Evolutionary conservation across 2,113 vertebrate species (phyloP).

Genomic region (Thermophis baileyi): DNA sequence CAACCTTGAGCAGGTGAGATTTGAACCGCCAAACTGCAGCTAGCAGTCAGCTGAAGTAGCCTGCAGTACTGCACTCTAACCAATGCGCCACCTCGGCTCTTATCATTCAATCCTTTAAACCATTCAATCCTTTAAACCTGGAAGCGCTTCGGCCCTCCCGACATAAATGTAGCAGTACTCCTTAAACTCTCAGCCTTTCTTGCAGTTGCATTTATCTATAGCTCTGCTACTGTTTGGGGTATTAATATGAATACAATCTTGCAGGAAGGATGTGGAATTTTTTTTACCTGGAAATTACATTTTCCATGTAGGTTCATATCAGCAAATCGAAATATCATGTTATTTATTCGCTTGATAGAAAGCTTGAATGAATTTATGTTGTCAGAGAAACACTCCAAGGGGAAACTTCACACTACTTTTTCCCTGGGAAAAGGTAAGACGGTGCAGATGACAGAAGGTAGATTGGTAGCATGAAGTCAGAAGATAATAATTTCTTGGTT

Average conservation of each 20-base stretch:
- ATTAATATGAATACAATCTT: neutral
- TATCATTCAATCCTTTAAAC: too few species aligned
- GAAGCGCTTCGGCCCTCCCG: neutral
- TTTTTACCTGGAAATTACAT: neutral
- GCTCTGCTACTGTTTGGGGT: neutral
- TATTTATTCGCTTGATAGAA: neutral
- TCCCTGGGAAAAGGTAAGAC: neutral
- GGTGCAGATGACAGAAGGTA: neutral
- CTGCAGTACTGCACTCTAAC: too few species aligned
- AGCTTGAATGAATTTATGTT: neutral
- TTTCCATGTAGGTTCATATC: slow-evolving; percentile 12
- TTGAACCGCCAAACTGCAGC: too few species aligned
- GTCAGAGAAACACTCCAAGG: neutral
- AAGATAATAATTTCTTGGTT: neutral
- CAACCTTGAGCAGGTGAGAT: too few species aligned
- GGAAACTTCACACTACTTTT: neutral
- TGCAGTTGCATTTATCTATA: neutral
- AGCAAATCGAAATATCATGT: slow-evolving; percentile 3
- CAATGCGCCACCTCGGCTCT: too few species aligned
- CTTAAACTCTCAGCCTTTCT: neutral
- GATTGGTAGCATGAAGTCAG: neutral
- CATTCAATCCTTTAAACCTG: too few species aligned
- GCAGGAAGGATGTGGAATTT: slow-evolving; percentile 17
- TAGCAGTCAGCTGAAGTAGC: too few species aligned
- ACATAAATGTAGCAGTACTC: neutral